Conservation (phyloP, 2,113 vertebrate species). For the Gymnarchus niloticus region DNA sequence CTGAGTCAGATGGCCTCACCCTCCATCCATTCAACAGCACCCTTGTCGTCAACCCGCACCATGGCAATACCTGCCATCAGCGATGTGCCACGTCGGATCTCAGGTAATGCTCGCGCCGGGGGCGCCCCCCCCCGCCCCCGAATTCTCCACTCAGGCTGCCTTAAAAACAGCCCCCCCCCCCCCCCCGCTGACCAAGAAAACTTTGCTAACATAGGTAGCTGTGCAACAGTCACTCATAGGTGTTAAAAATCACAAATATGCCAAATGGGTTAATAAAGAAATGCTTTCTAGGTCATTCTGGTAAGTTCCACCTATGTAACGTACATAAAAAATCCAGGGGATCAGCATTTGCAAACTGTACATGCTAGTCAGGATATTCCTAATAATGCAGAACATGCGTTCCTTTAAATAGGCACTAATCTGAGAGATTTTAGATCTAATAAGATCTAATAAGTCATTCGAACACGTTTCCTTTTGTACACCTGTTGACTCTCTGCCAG, state of each 20-base stretch:
- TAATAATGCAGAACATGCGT: too few species aligned
- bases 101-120: slow-evolving; percentile 70
- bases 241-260: not conserved
- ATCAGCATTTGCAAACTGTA: not conserved
- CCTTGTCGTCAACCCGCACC: slow-evolving; percentile 77
- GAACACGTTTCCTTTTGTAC: slow-evolving; percentile 31
- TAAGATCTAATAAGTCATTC: slow-evolving; percentile 12
- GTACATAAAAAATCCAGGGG: not conserved
- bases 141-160: not conserved
- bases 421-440: slow-evolving; percentile 4
- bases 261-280: not conserved
- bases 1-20: slow-evolving; percentile 86
- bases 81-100: slow-evolving; percentile 79
- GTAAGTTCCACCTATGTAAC: not conserved
- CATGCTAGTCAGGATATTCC: not conserved
- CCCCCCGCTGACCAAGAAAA: not conserved
- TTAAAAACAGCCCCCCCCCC: not conserved
- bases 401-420: not conserved
- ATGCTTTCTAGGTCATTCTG: not conserved
- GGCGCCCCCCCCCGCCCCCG: not conserved
- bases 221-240: not conserved
- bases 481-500: slow-evolving; percentile 66
- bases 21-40: slow-evolving; percentile 83
- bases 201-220: not conserved
- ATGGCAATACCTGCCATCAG: slow-evolving; percentile 82